Conservation (phyloP, 1,140 invertebrate genomes). For the Nomia melanderi region DNA sequence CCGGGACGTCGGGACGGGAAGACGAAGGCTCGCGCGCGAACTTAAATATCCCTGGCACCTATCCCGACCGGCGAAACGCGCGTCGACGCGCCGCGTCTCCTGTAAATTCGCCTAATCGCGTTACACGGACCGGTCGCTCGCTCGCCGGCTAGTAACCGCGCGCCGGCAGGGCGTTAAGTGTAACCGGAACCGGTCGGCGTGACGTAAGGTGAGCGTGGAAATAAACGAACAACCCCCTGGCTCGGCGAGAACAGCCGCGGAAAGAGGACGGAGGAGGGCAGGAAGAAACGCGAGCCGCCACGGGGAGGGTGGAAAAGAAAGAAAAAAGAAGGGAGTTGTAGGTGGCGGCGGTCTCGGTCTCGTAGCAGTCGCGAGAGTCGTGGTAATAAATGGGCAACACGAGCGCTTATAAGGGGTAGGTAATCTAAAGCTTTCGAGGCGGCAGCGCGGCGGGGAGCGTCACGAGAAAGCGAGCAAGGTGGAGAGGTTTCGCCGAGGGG, state of each 20-base stretch:
- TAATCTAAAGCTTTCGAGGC: conserved; percentile 79
- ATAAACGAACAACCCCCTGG: conserved; percentile 35
- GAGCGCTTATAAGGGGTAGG: conserved; percentile 80
- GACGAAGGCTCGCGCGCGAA: no score
- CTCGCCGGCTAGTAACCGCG: conserved; percentile 6
- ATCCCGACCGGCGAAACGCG: neutral
- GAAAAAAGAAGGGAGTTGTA: conserved; percentile 42
- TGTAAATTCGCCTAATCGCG: conserved; percentile 59
- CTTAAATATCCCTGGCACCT: conserved; percentile 27
- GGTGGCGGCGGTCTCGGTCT: conserved; percentile 69
- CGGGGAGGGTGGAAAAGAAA: neutral
- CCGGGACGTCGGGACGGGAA: no score
- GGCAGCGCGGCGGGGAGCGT: conserved; percentile 57
- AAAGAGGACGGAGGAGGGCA: neutral
- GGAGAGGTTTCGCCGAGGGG: neutral
- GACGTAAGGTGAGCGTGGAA: conserved; percentile 54
- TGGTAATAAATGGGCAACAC: conserved; percentile 80
- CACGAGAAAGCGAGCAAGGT: conserved; percentile 58
- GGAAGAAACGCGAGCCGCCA: neutral
- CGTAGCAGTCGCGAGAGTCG: conserved; percentile 75
- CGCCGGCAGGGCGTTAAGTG: conserved; percentile 55
- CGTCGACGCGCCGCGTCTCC: conserved; percentile 21
- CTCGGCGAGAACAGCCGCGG: neutral
- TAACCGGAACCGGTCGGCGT: conserved; percentile 58
- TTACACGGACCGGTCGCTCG: conserved; percentile 52